Percentiles rank a stretch among this genome's conserved stretches.
Evolutionary conservation across 1,140 invertebrate species (phyloP).

Genomic region (Cydia fagiglandana): DNA sequence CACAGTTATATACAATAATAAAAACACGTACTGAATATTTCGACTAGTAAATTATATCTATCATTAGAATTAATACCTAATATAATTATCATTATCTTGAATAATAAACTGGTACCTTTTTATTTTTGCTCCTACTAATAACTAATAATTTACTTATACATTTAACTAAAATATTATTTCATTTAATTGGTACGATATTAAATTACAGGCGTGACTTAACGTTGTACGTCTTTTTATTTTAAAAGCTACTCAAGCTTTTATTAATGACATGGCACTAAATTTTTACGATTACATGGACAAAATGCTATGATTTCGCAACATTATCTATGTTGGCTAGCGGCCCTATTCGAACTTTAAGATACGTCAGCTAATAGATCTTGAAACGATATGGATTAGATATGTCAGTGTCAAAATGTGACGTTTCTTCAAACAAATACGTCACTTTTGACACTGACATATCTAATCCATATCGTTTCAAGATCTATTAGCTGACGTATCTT

Average conservation of each 20-base stretch:
- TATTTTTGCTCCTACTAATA: neutral
- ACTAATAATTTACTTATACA: neutral
- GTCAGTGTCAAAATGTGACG: too few relatives aligned
- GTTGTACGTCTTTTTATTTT: slow-evolving; percentile 34
- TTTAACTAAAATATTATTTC: neutral
- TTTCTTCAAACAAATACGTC: too few relatives aligned
- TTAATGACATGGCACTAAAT: neutral
- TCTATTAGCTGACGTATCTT: too few relatives aligned
- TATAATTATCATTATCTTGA: neutral
- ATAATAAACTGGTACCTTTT: neutral
- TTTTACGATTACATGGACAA: neutral
- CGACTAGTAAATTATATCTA: slow-evolving; percentile 24
- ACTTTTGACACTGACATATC: too few relatives aligned
- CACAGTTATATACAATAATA: slow-evolving; percentile 18
- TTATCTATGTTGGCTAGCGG: too few relatives aligned
- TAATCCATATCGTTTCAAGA: too few relatives aligned
- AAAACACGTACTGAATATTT: slow-evolving; percentile 20
- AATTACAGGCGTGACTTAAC: neutral
- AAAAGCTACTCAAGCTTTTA: slow-evolving; percentile 34
- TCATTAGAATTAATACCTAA: neutral
- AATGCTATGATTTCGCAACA: too few relatives aligned
- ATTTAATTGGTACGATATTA: neutral
- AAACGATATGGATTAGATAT: too few relatives aligned
- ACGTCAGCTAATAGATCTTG: too few relatives aligned
- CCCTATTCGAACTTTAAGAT: too few relatives aligned